Evolutionary conservation across 1,140 invertebrate genomes (phyloP), one percentile per base, ranked within the genome.

Genomic region (Scaptomyza pallida): DNA sequence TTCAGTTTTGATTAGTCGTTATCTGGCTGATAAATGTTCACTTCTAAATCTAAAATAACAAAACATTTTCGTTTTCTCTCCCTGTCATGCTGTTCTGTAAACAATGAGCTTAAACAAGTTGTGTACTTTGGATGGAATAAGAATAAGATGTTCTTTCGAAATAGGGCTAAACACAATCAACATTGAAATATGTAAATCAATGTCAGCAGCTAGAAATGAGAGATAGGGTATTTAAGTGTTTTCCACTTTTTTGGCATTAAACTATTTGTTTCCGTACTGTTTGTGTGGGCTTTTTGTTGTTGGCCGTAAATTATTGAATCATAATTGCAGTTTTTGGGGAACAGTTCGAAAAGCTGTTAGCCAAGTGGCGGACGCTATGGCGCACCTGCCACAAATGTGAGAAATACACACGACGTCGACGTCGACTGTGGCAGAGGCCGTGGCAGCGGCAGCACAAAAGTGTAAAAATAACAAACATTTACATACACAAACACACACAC

Each of bases 381-480:
- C 77, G 73, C 81, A 85, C 81, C 80, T 85, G 81, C 82, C 77
- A 44, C 76, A 85, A 67, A 37, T 65, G 63, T 68, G 63, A 72
- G 70, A 71, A 82, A 72, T 54, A 72, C 76, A n/a, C n/a, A n/a
- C n/a, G n/a, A n/a, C n/a, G n/a, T n/a, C 54, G 47, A 44, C 43
- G 63, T 45, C 63, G 68, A 23, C 37, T 63, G 69, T 62, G 43
- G 52, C 75, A 57, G 37, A 43, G 37, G 51, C 37, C 12, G 52
- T 15, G 44, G 17, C 73, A 72, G 71, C 30, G 64, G 44, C 52
- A 47, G 65, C 56, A 72, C 35, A 35, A 73, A 78, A 59, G 70
- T 78, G 75, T 85, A 85, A 83, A 85, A 83, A 83, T 75, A 83
- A 83, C 75, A 83, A 79, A 65, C 59, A 73, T 59, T 51, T 76